A percentile compares a stretch with the other conserved stretches of the same genome.
phyloP scores from a whole-genome alignment of 2,113 vertebrate species.

The Mola mola region DNA sequence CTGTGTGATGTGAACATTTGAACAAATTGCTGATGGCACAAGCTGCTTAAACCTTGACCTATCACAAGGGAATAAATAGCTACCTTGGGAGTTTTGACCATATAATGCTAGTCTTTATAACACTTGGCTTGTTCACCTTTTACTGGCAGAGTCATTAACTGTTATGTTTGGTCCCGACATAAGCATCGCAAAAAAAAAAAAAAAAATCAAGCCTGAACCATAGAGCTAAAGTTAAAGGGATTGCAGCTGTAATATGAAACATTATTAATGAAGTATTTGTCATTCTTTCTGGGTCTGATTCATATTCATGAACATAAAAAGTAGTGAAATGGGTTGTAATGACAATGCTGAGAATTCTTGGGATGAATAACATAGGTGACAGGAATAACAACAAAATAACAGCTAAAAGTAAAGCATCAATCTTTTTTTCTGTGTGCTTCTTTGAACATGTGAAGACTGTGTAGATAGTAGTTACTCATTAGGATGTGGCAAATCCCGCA shows the following conservation, averaged over 20 bases:
- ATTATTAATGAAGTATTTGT: background rate
- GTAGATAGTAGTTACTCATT: background rate
- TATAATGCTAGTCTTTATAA: slow-evolving; percentile 55
- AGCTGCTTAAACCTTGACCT: slow-evolving; percentile 65
- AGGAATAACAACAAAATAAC: slow-evolving; percentile 5
- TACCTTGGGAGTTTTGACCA: slow-evolving; percentile 53
- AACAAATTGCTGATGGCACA: slow-evolving; percentile 61
- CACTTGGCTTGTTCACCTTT: slow-evolving; percentile 60
- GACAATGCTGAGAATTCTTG: background rate
- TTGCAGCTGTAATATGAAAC: background rate
- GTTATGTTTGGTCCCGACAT: slow-evolving; percentile 28
- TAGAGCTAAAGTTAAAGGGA: slow-evolving; percentile 5
- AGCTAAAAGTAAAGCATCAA: slow-evolving; percentile 15
- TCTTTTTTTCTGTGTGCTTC: slow-evolving; percentile 11
- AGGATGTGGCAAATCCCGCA: background rate
- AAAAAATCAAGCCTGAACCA: slow-evolving; percentile 9
- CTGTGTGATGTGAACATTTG: slow-evolving; percentile 55
- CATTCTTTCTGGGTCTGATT: no score
- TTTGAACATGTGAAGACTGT: background rate
- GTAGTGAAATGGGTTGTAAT: no score
- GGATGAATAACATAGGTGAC: slow-evolving; percentile 10
- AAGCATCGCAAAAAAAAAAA: slow-evolving; percentile 38
- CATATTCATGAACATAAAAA: no score
- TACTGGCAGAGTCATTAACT: slow-evolving; percentile 53
- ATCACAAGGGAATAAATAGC: slow-evolving; percentile 55